Percentiles rank a stretch among this genome's conserved stretches.
These are phyloP conservation scores for Elephas maximus DNA, from an alignment of 2,113 vertebrate genomes.

Conservation along the genomic window DNA sequence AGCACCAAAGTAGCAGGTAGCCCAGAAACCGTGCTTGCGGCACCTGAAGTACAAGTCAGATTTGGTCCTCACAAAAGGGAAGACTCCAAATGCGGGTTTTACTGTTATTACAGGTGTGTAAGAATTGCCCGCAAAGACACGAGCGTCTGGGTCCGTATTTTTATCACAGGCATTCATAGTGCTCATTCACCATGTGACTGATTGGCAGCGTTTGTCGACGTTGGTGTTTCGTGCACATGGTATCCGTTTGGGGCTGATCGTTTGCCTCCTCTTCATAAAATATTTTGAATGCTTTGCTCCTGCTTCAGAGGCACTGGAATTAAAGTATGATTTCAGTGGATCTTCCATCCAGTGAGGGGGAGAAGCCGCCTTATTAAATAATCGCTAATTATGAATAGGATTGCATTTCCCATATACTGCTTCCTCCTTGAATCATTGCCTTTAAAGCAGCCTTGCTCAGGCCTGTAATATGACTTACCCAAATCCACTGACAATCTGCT, in stretches of 20 bases:
- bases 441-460: slow-evolving; percentile 85
- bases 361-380: slow-evolving; percentile 80
- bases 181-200: neutral
- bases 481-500: slow-evolving; percentile 90
- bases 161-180: neutral
- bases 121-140: neutral
- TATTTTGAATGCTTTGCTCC: slow-evolving; percentile 75
- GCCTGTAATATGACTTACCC: slow-evolving; percentile 85
- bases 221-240: neutral
- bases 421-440: slow-evolving; percentile 86
- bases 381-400: slow-evolving; percentile 84
- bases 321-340: slow-evolving; percentile 74
- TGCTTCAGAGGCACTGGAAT: slow-evolving; percentile 79
- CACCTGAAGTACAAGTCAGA: neutral
- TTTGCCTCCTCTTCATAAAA: slow-evolving; percentile 66
- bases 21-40: neutral
- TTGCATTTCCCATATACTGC: slow-evolving; percentile 85
- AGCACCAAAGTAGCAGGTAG: neutral
- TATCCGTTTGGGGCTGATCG: slow-evolving; percentile 10
- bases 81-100: neutral
- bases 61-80: neutral
- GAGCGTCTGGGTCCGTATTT: neutral
- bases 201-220: neutral
- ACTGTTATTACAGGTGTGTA: neutral
- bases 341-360: slow-evolving; percentile 80